A percentile compares a stretch with the other conserved stretches of the same genome.
These are phyloP conservation scores for Apteryx owenii DNA, from an alignment of 2,113 vertebrate genomes.

Conservation along the genomic window DNA sequence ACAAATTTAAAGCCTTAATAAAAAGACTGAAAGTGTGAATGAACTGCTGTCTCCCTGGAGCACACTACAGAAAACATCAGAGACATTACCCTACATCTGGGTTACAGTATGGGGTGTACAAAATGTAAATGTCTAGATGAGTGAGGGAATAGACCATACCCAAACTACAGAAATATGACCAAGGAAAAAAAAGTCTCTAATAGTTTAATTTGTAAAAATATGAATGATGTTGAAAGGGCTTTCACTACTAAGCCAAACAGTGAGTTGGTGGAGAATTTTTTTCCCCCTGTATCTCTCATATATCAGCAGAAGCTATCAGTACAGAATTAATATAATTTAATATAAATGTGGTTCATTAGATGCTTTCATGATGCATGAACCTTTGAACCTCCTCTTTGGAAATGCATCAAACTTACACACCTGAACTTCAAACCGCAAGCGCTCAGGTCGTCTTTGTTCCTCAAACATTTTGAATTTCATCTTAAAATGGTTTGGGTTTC, in stretches of 20 bases:
- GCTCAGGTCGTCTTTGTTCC: background rate
- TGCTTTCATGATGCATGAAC: background rate
- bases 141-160: background rate
- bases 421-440: background rate
- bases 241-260: no score
- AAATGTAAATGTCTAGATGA: background rate
- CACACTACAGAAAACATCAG: background rate
- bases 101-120: background rate
- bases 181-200: background rate
- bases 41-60: background rate
- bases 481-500: background rate
- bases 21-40: background rate
- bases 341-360: background rate
- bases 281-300: background rate
- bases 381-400: background rate
- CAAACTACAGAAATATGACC: background rate
- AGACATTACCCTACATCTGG: background rate
- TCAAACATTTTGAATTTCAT: background rate
- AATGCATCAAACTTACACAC: background rate
- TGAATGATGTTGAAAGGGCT: background rate
- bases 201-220: background rate
- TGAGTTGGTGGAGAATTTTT: no score
- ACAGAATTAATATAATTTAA: background rate
- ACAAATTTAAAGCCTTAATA: background rate
- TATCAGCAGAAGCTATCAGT: background rate